Conservation (phyloP, 2,797 vertebrate species). For the Girardinus metallicus region DNA sequence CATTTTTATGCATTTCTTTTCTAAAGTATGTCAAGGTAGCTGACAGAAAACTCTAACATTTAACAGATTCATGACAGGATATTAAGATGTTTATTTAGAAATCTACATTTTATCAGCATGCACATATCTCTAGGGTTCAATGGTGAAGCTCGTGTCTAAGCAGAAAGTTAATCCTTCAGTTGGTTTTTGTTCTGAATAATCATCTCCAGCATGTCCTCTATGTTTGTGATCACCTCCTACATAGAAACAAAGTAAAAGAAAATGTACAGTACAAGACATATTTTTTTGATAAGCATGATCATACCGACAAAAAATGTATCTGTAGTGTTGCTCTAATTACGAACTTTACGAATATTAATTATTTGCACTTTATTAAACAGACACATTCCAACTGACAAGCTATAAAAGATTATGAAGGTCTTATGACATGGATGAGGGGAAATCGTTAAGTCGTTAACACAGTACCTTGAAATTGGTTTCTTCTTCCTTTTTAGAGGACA, state of each 20-base stretch:
- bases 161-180: slow-evolving; percentile 47
- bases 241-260: slow-evolving; percentile 26
- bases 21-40: slow-evolving; percentile 2
- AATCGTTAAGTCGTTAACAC: slow-evolving; percentile 95
- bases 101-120: not conserved
- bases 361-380: slow-evolving; percentile 8
- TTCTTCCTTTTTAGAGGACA: slow-evolving; percentile 93
- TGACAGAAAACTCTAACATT: slow-evolving; percentile 6
- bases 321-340: not conserved
- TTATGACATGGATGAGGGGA: slow-evolving; percentile 76
- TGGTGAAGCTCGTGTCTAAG: slow-evolving; percentile 21
- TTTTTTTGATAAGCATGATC: not conserved
- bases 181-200: slow-evolving; percentile 80
- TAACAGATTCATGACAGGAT: slow-evolving; percentile 1
- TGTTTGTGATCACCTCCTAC: slow-evolving; percentile 79
- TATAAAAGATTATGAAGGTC: slow-evolving; percentile 41
- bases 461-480: slow-evolving; percentile 98
- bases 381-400: slow-evolving; percentile 23
- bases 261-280: slow-evolving; percentile 8
- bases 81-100: slow-evolving; percentile 13
- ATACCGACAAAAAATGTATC: slow-evolving; percentile 2
- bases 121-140: slow-evolving; percentile 9
- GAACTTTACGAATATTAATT: not conserved
- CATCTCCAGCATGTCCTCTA: slow-evolving; percentile 83
- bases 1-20: not conserved